Evolutionary conservation across 2,113 vertebrate species (phyloP), one percentile per base, ranked within the genome.

Genomic region (Acanthisitta chloris): DNA sequence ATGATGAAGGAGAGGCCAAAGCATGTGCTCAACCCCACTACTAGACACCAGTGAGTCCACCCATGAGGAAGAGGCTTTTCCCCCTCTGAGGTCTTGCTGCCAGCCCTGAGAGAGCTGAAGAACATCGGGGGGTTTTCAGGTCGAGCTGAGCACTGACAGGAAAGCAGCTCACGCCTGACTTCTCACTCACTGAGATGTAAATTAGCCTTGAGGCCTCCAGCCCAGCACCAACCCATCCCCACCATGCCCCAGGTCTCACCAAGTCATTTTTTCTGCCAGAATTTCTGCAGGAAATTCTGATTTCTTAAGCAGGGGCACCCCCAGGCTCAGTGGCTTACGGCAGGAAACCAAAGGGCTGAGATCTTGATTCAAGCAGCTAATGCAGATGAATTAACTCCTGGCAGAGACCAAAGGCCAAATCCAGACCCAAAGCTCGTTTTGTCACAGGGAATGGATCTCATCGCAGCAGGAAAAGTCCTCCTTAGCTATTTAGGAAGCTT

Each of bases 351-450:
- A 73, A 83, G 72, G 71, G 58, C 17, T n/a, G 49, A 83, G 48
- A 14, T 38, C 31, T 70, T 0, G 0, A 0, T 62, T 10, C 54
- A 12, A 74, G 45, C 66, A 45, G 45, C 1, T 0, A 1, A 46
- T 7, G 15, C 13, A 25, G 55, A 29, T 67, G 14, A 36, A 67
- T 74, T 66, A 8, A 70, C 55, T 66, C 67, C 46, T 0, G 0
- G 10, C 38, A 76, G 18, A 61, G 17, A 21, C 4, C 64, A 8
- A 51, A 74, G 46, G 43, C 48, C 24, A 18, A 19, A 46, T 23
- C 31, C 38, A 51, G 25, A 28, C 25, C 23, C 55, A 12, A 31
- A 19, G 14, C 45, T 84, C 3, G 0, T 21, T 64, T 76, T 90
- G 20, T 14, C 26, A 4, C 18, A 31, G 18, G 26, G 21, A 70